Percentiles rank a stretch among this genome's conserved stretches.
phyloP scores from a whole-genome alignment of 35 echinoderm and acorn worm species.

The Diadema setosum region DNA sequence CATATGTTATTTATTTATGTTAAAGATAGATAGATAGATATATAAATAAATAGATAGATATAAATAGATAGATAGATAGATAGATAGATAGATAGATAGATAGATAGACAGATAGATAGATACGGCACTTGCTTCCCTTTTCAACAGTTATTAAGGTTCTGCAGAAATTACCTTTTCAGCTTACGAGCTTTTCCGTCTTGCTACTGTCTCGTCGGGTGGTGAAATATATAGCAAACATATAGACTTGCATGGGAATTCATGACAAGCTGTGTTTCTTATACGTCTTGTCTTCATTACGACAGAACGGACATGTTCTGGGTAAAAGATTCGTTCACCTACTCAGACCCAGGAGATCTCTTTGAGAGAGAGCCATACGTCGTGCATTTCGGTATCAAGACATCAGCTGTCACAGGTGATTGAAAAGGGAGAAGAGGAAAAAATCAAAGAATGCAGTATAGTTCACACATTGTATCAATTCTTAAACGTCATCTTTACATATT shows the following conservation, averaged over 20 bases:
- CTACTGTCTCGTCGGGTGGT: neutral
- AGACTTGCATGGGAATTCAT: neutral
- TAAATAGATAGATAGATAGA: neutral
- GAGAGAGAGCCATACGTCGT: constrained; percentile 52
- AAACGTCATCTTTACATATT: too few species aligned
- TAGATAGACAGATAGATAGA: too few species aligned
- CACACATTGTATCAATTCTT: too few species aligned
- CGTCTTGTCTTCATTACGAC: too few species aligned
- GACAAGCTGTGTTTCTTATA: neutral
- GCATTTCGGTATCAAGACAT: constrained; percentile 5
- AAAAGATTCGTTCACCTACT: neutral
- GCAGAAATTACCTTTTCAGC: neutral
- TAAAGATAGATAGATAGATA: neutral
- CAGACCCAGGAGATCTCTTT: constrained; percentile 11
- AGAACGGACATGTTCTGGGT: constrained; percentile 15
- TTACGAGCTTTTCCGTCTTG: too few species aligned
- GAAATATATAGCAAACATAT: neutral
- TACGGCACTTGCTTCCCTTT: too few species aligned
- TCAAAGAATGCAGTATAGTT: too few species aligned
- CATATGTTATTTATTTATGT: too few species aligned
- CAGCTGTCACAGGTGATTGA: too few species aligned
- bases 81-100: too few species aligned
- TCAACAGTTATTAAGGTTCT: too few species aligned
- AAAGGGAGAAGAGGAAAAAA: too few species aligned
- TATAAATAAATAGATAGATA: neutral